Evolutionary conservation across 1,140 invertebrate species (phyloP).

Genomic region (Ptiloglossa arizonensis): DNA sequence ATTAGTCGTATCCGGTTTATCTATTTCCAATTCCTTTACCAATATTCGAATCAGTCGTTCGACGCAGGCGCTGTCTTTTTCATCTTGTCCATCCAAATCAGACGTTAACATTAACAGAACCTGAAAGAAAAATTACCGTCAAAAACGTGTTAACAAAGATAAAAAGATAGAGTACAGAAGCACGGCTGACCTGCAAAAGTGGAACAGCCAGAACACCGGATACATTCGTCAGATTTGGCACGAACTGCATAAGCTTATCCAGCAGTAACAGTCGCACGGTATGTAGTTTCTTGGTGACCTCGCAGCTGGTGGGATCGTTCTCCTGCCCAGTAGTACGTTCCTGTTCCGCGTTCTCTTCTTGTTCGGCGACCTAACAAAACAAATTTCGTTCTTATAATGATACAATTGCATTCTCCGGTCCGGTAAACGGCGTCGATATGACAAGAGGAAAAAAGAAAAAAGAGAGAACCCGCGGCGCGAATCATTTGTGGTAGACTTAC

Average conservation of each 20-base stretch:
- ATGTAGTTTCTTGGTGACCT: slow-evolving; percentile 79
- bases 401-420: background rate
- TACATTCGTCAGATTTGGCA: slow-evolving; percentile 84
- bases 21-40: slow-evolving; percentile 90
- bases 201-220: slow-evolving; percentile 93
- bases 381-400: background rate
- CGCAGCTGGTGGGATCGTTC: slow-evolving; percentile 71
- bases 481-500: background rate
- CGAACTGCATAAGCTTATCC: slow-evolving; percentile 84
- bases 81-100: slow-evolving; percentile 92
- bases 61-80: slow-evolving; percentile 89
- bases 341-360: slow-evolving; percentile 46
- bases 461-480: background rate
- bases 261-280: slow-evolving; percentile 83
- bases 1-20: slow-evolving; percentile 82
- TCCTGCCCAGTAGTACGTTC: slow-evolving; percentile 73
- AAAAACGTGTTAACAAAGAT: slow-evolving; percentile 12
- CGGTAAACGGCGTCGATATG: background rate
- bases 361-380: slow-evolving; percentile 24
- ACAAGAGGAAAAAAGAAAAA: background rate
- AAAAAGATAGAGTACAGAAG: slow-evolving; percentile 57
- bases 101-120: slow-evolving; percentile 94
- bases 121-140: slow-evolving; percentile 75
- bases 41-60: slow-evolving; percentile 89
- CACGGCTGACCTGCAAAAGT: slow-evolving; percentile 88